Evolutionary conservation across 53 echinoderm and acorn worm genomes (phyloP), one percentile per base, ranked within the genome.

Genomic region (Patiria pectinifera): DNA sequence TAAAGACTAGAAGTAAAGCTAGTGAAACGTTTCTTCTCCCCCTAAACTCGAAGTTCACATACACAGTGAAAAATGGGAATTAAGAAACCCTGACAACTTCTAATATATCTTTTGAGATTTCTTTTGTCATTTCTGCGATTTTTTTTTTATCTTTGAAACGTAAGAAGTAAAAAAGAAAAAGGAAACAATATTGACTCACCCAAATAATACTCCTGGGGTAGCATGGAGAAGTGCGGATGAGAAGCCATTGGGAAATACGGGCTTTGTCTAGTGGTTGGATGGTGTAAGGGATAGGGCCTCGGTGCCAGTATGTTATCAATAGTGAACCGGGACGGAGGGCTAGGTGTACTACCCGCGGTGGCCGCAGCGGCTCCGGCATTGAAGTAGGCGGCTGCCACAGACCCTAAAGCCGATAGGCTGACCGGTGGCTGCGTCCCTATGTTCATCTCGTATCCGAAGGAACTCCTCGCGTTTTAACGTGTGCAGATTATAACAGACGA

Each of bases 291-390:
- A 72, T 93, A 96, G 25, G 95, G 92, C 59, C 97, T 76, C 9
- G 95, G 95, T 3, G 97, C 95, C 43, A 97, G 93, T 61, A 97
- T 97, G 78, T 88, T 97, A 5, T 97, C 97, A 75, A 97, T 97
- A 86, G 96, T 94, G 86, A 97, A 97, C 53, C 87, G 77, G 2
- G 97, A 97, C 16, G 96, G 91, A 9, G 94, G 25, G 10, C 94
- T 87, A 35, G 93, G 91, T 1, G 91, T 61, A 19, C 71, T 93
- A 81, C 91, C 85, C 18, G 85, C 83, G 25, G 84, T 85, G 18
- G 78, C 80, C 43, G 91, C 85, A 80, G 86, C 83, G 62, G 93
- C 82, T 78, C 85, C 76, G 45, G 91, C 72, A 91, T 86, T 94
- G 87, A 91, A 94, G 76, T 94, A 94, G 19, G 94, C 94, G 49